Evolutionary conservation across 2,888 invertebrate species (phyloP).

Genomic region (Scaptomyza caliginosa): DNA sequence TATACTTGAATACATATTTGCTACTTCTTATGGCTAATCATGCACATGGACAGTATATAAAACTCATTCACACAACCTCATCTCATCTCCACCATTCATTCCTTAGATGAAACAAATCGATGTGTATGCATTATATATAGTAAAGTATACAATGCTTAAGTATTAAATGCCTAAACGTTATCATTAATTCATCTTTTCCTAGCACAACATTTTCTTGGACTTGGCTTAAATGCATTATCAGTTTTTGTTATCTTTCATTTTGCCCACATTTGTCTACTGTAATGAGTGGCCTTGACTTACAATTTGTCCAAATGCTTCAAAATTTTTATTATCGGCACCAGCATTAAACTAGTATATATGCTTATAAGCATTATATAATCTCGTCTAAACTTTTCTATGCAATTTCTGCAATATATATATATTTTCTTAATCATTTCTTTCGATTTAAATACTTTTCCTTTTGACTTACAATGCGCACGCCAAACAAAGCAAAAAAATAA

Average conservation of each 20-base stretch:
- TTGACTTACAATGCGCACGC: conserved; percentile 46
- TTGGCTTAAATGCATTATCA: conserved; percentile 11
- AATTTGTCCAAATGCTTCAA: conserved; percentile 33
- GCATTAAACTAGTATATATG: conserved; percentile 37
- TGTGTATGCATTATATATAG: conserved; percentile 11
- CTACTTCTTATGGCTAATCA: conserved; percentile 54
- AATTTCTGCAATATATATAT: conserved; percentile 20
- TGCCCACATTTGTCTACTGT: conserved; percentile 27
- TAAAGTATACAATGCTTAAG: conserved; percentile 28
- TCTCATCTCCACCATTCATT: background rate
- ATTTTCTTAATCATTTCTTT: conserved; percentile 9
- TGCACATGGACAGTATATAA: conserved; percentile 30
- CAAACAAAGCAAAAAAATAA: conserved; percentile 15
- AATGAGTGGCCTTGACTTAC: conserved; percentile 48
- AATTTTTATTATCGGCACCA: conserved; percentile 35
- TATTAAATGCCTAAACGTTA: conserved; percentile 1
- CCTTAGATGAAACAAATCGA: conserved; percentile 2
- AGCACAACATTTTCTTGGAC: conserved; percentile 8
- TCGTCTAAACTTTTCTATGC: conserved; percentile 22
- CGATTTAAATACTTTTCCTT: conserved; percentile 13
- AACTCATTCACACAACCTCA: background rate
- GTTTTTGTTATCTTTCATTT: conserved; percentile 2
- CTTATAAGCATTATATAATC: conserved; percentile 10
- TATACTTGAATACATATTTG: conserved; percentile 41
- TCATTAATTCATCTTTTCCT: background rate